phyloP scores from a whole-genome alignment of 2,113 vertebrate genomes.

The Dascyllus trimaculatus region DNA sequence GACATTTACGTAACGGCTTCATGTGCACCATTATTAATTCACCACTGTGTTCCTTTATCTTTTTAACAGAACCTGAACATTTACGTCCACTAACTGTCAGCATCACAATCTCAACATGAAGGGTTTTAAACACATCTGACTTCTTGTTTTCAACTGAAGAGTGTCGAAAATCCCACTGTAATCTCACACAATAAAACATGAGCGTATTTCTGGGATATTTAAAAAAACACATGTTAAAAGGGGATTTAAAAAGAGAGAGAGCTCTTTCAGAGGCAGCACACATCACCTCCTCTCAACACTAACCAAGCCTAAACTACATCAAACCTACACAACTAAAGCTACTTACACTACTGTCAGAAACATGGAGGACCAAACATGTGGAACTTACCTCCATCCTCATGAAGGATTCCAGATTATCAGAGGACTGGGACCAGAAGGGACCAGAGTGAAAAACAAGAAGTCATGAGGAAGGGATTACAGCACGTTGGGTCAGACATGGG shows the following conservation, averaged over 20 bases:
- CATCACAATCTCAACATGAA: too few relatives aligned
- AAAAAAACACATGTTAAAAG: background rate
- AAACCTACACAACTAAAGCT: background rate
- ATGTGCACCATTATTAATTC: too few relatives aligned
- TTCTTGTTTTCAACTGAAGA: too few relatives aligned
- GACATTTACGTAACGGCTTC: too few relatives aligned
- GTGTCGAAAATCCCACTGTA: too few relatives aligned
- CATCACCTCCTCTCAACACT: conserved; percentile 1
- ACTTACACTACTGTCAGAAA: conserved; percentile 5
- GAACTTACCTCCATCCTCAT: conserved; percentile 76
- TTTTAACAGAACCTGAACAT: too few relatives aligned
- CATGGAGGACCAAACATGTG: conserved; percentile 20
- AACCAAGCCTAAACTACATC: conserved; percentile 28
- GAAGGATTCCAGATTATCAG: conserved; percentile 77
- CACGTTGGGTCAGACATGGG: background rate
- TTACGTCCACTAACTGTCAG: too few relatives aligned
- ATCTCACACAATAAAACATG: too few relatives aligned
- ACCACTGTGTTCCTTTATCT: too few relatives aligned
- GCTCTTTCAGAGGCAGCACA: background rate
- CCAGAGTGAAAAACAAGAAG: conserved; percentile 41
- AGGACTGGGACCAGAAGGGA: conserved; percentile 69
- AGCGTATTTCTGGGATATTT: background rate
- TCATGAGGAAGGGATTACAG: conserved; percentile 49
- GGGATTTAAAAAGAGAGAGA: too few relatives aligned
- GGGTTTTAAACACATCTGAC: too few relatives aligned